Conservation (phyloP, 2,888 invertebrate genomes). For the Mesodorylaimus sp. region DNA sequence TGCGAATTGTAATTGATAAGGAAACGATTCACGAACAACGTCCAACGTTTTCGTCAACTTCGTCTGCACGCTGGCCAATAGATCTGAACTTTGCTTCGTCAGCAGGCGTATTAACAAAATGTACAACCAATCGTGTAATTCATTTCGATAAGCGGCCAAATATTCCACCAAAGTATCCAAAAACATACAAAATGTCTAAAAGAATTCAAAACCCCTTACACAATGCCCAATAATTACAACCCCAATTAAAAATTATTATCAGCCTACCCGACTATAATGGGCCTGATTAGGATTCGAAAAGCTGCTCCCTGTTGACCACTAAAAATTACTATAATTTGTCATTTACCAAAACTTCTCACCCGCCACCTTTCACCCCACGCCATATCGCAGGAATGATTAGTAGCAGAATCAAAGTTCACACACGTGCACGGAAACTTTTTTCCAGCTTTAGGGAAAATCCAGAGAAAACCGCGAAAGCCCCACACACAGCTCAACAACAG, state of each 20-base stretch:
- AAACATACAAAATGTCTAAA: slow-evolving; percentile 63
- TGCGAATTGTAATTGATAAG: slow-evolving; percentile 12
- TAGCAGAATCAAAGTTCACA: too few species aligned
- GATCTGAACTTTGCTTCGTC: slow-evolving; percentile 72
- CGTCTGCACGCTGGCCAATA: slow-evolving; percentile 70
- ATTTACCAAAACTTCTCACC: too few species aligned
- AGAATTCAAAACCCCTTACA: slow-evolving; percentile 5
- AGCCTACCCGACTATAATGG: too few species aligned
- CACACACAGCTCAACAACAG: too few species aligned
- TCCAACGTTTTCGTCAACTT: slow-evolving; percentile 46
- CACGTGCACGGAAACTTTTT: too few species aligned
- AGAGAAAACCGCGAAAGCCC: too few species aligned
- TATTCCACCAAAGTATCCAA: slow-evolving; percentile 79
- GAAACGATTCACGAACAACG: slow-evolving; percentile 20
- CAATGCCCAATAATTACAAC: background rate
- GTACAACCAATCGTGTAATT: slow-evolving; percentile 80
- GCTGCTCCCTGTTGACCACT: too few species aligned
- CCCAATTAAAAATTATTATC: background rate
- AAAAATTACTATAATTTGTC: too few species aligned
- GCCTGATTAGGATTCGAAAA: too few species aligned
- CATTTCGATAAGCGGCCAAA: slow-evolving; percentile 61
- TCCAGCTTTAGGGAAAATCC: too few species aligned
- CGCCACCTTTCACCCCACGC: too few species aligned
- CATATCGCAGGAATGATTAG: too few species aligned
- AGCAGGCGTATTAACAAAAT: slow-evolving; percentile 66